Evolutionary conservation across 2,113 vertebrate genomes (phyloP).

Genomic region (Ardeotis arabs): DNA sequence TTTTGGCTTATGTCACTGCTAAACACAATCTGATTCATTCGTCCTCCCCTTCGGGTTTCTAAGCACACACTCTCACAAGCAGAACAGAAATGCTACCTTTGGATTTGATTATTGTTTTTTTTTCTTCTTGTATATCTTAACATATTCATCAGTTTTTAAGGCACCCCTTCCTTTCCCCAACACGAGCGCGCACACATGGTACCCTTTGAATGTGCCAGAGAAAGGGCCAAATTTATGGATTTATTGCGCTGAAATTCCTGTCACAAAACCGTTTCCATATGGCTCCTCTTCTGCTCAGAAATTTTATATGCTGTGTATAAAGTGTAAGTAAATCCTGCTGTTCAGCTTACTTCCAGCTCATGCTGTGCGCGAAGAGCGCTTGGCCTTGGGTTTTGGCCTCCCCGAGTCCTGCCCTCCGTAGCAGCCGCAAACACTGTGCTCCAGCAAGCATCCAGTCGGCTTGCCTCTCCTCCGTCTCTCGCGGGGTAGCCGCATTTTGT

Average conservation of each 20-base stretch:
- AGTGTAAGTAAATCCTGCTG: slow-evolving; percentile 56
- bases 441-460: neutral
- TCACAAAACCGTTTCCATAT: slow-evolving; percentile 49
- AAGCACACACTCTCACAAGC: neutral
- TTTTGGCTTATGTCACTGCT: neutral
- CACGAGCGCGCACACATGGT: too few relatives aligned
- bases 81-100: slow-evolving; percentile 17
- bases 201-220: neutral
- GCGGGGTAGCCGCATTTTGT: accelerated
- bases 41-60: neutral
- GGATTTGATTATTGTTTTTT: neutral
- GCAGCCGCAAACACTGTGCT: accelerated
- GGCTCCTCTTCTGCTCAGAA: slow-evolving; percentile 28
- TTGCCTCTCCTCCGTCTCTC: neutral
- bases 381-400: neutral
- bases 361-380: neutral
- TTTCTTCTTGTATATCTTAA: neutral
- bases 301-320: slow-evolving; percentile 25
- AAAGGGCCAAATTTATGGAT: slow-evolving; percentile 46
- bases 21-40: neutral
- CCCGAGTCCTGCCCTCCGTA: neutral
- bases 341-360: slow-evolving; percentile 28
- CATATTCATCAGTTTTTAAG: slow-evolving; percentile 3
- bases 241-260: slow-evolving; percentile 48
- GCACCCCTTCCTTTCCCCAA: too few relatives aligned